Conservation (phyloP, 2,888 invertebrate genomes). For the Oeneis ivallda region DNA sequence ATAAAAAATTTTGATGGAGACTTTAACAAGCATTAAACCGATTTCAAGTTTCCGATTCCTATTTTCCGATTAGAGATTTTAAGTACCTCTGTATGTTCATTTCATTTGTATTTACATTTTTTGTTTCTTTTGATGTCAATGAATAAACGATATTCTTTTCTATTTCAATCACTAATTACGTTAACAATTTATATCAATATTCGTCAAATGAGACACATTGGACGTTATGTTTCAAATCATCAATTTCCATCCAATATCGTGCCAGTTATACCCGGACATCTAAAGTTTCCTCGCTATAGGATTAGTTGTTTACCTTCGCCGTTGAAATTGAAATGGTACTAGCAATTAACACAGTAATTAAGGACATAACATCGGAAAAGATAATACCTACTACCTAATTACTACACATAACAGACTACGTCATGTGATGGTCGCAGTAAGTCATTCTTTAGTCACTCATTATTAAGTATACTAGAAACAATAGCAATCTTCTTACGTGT, state of each 20-base stretch:
- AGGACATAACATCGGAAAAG: neutral
- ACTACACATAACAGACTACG: neutral
- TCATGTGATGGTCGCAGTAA: neutral
- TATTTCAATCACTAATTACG: no score
- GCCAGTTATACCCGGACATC: neutral
- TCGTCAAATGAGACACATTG: no score
- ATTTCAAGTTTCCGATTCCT: no score
- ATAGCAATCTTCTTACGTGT: neutral
- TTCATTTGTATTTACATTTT: no score
- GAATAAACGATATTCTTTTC: no score
- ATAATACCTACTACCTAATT: neutral
- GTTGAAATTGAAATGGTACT: neutral
- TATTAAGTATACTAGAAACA: neutral
- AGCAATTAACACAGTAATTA: conserved; percentile 12
- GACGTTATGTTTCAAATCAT: neutral
- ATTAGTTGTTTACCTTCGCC: conserved; percentile 5
- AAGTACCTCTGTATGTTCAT: no score
- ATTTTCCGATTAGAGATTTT: no score
- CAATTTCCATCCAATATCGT: neutral
- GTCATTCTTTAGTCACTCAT: neutral
- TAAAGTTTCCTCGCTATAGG: neutral
- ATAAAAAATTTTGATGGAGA: no score
- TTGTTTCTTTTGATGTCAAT: no score
- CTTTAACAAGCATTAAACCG: no score
- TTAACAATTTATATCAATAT: no score